Evolutionary conservation across 2,113 vertebrate species (phyloP), one percentile per base, ranked within the genome.

Genomic region (Gymnocephalus cernua): DNA sequence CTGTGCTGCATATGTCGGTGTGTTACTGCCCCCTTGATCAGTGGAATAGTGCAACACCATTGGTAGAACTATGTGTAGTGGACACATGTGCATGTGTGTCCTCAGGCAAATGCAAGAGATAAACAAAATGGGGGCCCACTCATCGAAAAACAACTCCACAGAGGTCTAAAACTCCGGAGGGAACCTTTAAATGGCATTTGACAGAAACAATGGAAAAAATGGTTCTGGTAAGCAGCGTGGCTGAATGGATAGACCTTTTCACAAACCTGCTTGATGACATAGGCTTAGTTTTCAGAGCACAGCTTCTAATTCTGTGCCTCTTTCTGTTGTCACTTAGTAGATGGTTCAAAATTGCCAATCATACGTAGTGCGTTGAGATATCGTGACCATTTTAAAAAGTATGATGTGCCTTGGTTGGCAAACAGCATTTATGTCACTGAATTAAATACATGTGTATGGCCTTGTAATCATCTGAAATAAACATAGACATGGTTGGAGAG

Each of bases 181-280:
- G 15, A 63, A 41, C 3, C 10, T 44, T 79, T 79, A 80, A 81
- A 73, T 16, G 2, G 72, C 76, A 74, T 51, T 44, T 84, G 48
- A 47, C 21, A 64, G n/a, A n/a, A n/a, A n/a, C n/a, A n/a, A n/a
- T n/a, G n/a, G n/a, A n/a, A n/a, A 54, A 50, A 70, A 41, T 41
- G 25, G 8, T 77, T 77, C 63, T 77, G 71, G 32, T 71, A 19
- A 82, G 74, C 15, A 44, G 32, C 27, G 32, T 0, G 70, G 48
- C 66, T 47, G 67, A 19, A 45, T 19, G 79, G 69, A 45, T 50
- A 16, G 72, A 73, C 32, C 21, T 69, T 50, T 72, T 85, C 50
- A 74, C 57, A 73, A 65, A 77, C 27, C 70, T 19, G 50, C 59
- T 61, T 11, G 4, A 27, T 38, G 58, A 45, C 27, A 58, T 14